phyloP scores from a whole-genome alignment of 2,113 vertebrate species.

The Potamarius usumacintae region DNA sequence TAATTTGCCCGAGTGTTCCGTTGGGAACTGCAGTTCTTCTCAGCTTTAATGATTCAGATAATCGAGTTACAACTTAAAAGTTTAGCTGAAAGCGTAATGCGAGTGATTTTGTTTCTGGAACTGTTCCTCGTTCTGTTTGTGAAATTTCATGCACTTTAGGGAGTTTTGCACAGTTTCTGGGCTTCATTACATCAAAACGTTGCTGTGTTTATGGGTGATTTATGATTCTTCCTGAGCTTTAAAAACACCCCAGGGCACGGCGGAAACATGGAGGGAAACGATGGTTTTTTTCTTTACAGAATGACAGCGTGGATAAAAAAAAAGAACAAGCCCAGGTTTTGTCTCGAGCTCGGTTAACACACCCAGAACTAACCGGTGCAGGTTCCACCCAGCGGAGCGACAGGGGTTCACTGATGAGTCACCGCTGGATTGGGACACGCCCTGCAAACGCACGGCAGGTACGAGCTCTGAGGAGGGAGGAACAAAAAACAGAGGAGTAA shows the following conservation, averaged over 20 bases:
- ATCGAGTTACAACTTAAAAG: not conserved
- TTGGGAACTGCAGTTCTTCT: not conserved
- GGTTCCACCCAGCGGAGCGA: constrained; percentile 4
- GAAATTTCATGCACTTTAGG: not conserved
- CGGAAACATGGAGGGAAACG: not conserved
- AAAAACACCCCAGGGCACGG: not conserved
- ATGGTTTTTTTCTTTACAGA: not conserved
- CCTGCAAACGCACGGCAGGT: constrained; percentile 39
- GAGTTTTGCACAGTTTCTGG: not conserved
- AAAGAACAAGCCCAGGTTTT: not conserved
- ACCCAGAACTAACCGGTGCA: constrained; percentile 1
- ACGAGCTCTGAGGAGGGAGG: not conserved
- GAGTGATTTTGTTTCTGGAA: not conserved
- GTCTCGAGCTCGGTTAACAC: constrained; percentile 20
- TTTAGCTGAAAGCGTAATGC: not conserved
- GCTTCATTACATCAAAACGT: not conserved
- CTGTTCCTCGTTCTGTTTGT: not conserved
- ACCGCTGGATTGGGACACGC: constrained; percentile 38
- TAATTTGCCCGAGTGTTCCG: not conserved
- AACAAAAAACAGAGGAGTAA: constrained; percentile 17
- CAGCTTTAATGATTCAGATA: not conserved
- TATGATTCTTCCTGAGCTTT: constrained; percentile 20
- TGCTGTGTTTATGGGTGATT: not conserved
- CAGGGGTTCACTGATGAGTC: constrained; percentile 40
- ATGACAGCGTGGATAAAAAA: not conserved